Evolutionary conservation across 2,888 invertebrate species (phyloP).

Genomic region (Pristionchus exspectatus): DNA sequence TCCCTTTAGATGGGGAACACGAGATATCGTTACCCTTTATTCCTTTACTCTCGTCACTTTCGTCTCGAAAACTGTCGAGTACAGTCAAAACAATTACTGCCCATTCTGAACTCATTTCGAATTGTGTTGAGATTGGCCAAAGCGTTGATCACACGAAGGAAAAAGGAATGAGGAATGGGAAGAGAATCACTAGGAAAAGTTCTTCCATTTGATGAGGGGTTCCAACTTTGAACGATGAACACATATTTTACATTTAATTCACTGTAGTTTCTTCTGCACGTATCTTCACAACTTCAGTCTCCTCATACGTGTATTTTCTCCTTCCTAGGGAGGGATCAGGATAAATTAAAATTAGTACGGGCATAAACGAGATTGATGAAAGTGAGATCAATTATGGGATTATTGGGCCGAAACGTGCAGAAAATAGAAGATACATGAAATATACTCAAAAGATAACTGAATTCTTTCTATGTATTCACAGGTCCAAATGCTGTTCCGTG

Average conservation of each 20-base stretch:
- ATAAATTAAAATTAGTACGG: neutral
- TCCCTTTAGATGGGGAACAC: neutral
- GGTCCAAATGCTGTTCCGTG: constrained; percentile 70
- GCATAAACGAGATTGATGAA: neutral
- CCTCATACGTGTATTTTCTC: neutral
- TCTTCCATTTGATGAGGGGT: neutral
- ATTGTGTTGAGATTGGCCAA: neutral
- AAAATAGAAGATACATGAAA: neutral
- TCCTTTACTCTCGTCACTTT: neutral
- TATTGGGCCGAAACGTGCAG: neutral
- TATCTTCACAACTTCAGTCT: neutral
- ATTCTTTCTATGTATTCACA: neutral
- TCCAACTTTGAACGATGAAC: neutral
- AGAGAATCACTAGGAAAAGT: neutral
- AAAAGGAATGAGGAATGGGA: neutral
- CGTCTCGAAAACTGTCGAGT: neutral
- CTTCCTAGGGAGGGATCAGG: neutral
- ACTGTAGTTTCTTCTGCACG: neutral
- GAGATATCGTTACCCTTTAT: constrained; percentile 39
- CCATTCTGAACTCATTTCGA: neutral
- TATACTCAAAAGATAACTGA: neutral
- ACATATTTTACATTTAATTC: neutral
- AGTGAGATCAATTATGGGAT: neutral
- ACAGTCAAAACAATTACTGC: constrained; percentile 44
- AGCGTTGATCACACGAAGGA: neutral